A percentile compares a stretch with the other conserved stretches of the same genome.
Evolutionary conservation across 2,888 invertebrate genomes (phyloP).

Genomic region (Sphinx pinastri): DNA sequence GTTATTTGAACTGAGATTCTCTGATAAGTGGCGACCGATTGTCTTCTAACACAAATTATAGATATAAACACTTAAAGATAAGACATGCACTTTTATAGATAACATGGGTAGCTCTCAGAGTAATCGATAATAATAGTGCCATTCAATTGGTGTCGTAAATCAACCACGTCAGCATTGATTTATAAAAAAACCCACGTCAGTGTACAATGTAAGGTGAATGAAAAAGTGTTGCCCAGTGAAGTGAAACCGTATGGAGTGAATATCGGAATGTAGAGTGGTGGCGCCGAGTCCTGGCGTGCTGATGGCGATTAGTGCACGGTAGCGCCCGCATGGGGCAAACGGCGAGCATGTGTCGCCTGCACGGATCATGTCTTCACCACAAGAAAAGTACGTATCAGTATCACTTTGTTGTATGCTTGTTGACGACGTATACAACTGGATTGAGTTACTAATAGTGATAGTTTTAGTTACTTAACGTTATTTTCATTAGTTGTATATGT

Average conservation of each 20-base stretch:
- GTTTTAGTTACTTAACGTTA: neutral
- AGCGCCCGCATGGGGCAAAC: conserved; percentile 90
- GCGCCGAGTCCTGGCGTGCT: conserved; percentile 54
- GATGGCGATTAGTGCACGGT: conserved; percentile 74
- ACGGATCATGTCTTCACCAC: conserved; percentile 89
- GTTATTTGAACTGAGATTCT: conserved; percentile 18
- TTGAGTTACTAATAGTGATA: neutral
- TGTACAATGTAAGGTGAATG: conserved; percentile 50
- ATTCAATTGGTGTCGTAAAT: conserved; percentile 48
- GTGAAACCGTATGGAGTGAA: conserved; percentile 56
- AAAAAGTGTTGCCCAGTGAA: conserved; percentile 55
- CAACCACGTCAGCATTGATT: conserved; percentile 44
- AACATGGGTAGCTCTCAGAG: neutral
- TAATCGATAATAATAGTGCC: conserved; percentile 5
- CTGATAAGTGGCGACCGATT: conserved; percentile 14
- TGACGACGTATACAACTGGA: neutral
- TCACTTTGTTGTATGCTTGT: neutral
- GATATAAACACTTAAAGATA: conserved; percentile 19
- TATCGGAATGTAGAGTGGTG: conserved; percentile 57
- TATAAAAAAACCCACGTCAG: too few species aligned
- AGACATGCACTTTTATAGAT: conserved; percentile 16
- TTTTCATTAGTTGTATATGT: neutral
- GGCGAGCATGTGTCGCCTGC: conserved; percentile 92
- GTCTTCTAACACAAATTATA: conserved; percentile 1
- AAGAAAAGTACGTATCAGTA: conserved; percentile 87